Percentiles rank a stretch among this genome's conserved stretches.
Conservation (phyloP, 2,797 vertebrate species). For the Spea hammondii region DNA sequence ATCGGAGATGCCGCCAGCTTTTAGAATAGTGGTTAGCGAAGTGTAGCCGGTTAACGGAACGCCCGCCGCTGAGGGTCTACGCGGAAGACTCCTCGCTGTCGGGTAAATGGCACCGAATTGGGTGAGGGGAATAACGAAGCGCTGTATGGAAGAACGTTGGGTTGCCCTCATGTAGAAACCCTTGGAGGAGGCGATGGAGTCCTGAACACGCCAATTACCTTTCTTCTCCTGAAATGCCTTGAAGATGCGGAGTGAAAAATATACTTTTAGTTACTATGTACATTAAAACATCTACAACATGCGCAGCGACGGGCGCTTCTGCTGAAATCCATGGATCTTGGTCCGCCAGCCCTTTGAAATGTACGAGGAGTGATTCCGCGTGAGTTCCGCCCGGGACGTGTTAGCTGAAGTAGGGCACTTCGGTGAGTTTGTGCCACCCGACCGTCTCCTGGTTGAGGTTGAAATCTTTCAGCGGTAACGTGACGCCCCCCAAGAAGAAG, state of each 20-base stretch:
- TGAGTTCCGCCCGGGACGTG: too few relatives aligned
- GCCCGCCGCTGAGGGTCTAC: neutral
- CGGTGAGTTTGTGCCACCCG: conserved; percentile 92
- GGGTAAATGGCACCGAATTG: too few relatives aligned
- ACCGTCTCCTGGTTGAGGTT: conserved; percentile 95
- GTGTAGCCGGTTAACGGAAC: neutral
- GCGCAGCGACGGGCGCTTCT: neutral
- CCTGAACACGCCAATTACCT: too few relatives aligned
- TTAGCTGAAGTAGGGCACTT: conserved; percentile 79
- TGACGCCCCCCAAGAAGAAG: conserved; percentile 91
- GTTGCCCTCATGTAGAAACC: too few relatives aligned
- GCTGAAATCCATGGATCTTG: neutral
- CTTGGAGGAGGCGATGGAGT: too few relatives aligned
- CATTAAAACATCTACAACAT: neutral
- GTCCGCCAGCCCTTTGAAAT: neutral
- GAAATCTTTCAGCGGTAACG: conserved; percentile 93
- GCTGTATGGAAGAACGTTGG: too few relatives aligned
- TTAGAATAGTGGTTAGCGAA: conserved; percentile 6
- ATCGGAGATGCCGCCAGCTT: too few relatives aligned
- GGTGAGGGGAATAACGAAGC: too few relatives aligned
- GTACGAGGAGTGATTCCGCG: neutral
- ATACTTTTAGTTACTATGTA: neutral
- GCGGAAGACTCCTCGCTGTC: too few relatives aligned
- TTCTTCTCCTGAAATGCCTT: neutral
- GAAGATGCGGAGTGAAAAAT: neutral